These are phyloP conservation scores for Hyperopisus bebe DNA, from an alignment of 2,113 vertebrate genomes.

Conservation along the genomic window DNA sequence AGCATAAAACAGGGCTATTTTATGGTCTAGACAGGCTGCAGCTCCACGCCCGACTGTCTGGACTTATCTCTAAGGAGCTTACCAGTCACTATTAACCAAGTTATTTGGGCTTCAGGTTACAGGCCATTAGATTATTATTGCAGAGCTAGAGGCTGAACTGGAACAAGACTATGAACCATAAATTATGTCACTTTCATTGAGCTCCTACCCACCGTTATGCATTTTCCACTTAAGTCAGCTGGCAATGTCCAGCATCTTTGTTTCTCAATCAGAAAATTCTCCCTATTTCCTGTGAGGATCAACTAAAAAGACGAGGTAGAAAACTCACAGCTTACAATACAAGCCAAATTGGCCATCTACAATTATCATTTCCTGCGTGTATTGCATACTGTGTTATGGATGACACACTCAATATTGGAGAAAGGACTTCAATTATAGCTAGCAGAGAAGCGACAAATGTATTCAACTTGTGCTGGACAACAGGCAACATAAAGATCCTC, in stretches of 20 bases:
- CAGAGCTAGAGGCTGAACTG: background rate
- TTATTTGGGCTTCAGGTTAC: constrained; percentile 14
- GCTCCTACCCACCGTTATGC: background rate
- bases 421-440: background rate
- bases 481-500: background rate
- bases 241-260: too few relatives aligned
- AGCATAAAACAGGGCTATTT: background rate
- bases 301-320: background rate
- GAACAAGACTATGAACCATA: background rate
- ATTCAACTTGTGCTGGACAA: background rate
- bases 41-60: background rate
- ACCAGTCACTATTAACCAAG: background rate
- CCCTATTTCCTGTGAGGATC: background rate
- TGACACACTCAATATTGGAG: background rate
- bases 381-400: background rate
- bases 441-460: background rate
- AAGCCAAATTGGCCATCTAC: background rate
- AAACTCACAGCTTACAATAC: background rate
- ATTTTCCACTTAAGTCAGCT: background rate
- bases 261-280: background rate
- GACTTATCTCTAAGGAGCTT: constrained; percentile 1
- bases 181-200: background rate
- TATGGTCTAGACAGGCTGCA: background rate
- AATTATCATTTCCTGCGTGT: background rate
- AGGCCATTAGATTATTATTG: background rate